Conservation (phyloP, 1,140 invertebrate genomes). For the Drosophila prosaltans region DNA sequence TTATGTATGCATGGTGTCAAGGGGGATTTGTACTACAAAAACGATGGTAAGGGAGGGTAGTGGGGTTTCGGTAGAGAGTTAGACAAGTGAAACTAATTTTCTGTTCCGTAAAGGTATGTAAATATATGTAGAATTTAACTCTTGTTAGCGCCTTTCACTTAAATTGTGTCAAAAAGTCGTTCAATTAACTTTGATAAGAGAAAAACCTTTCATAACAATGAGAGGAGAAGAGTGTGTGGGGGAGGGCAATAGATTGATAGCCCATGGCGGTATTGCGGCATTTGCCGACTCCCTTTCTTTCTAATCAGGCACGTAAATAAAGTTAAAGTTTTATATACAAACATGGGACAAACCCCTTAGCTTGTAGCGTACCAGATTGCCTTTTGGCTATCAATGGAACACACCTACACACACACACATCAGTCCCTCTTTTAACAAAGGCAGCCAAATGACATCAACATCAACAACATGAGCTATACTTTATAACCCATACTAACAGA, state of each 20-base stretch:
- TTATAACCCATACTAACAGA: slow-evolving; percentile 33
- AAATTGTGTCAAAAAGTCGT: slow-evolving; percentile 75
- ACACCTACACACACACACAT: slow-evolving; percentile 29
- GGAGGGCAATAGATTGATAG: slow-evolving; percentile 53
- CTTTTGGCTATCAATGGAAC: slow-evolving; percentile 62
- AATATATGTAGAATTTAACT: slow-evolving; percentile 4
- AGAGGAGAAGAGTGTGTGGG: slow-evolving; percentile 33
- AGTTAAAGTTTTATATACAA: slow-evolving; percentile 66
- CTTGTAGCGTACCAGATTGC: slow-evolving; percentile 38
- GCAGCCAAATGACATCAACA: slow-evolving; percentile 69
- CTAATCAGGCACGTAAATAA: slow-evolving; percentile 81
- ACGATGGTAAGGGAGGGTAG: background rate
- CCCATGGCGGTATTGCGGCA: slow-evolving; percentile 26
- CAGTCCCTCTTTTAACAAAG: slow-evolving; percentile 48
- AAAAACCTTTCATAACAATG: slow-evolving; percentile 48
- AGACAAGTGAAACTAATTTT: slow-evolving; percentile 77
- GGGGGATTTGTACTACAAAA: slow-evolving; percentile 37
- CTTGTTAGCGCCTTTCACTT: slow-evolving; percentile 46
- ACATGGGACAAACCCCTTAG: slow-evolving; percentile 19
- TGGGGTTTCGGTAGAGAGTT: background rate
- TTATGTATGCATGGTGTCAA: slow-evolving; percentile 39
- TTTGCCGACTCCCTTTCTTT: slow-evolving; percentile 38
- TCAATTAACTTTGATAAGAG: slow-evolving; percentile 76
- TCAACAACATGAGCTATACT: slow-evolving; percentile 42
- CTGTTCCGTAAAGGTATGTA: slow-evolving; percentile 20